Conservation (phyloP, 2,888 invertebrate genomes). For the Toxonevra muliebris region DNA sequence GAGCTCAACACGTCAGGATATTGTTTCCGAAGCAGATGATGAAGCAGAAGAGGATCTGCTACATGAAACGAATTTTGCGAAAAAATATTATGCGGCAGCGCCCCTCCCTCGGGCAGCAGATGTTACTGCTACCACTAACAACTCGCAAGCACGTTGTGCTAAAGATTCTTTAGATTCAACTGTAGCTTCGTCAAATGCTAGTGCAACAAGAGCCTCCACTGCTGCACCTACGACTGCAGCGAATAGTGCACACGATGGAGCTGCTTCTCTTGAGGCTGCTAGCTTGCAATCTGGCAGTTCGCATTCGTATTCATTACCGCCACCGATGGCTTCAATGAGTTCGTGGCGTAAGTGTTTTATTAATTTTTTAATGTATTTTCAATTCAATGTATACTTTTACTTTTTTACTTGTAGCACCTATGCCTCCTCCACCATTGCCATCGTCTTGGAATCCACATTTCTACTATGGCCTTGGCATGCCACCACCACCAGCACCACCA, state of each 20-base stretch:
- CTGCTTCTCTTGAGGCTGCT: constrained; percentile 58
- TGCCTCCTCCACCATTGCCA: neutral
- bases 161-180: constrained; percentile 40
- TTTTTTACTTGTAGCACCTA: neutral
- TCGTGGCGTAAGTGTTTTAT: constrained; percentile 56
- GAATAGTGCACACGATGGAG: constrained; percentile 49
- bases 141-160: constrained; percentile 17
- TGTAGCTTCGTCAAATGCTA: constrained; percentile 38
- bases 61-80: constrained; percentile 45
- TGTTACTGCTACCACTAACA: constrained; percentile 36
- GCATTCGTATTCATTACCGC: constrained; percentile 62
- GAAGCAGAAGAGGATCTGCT: constrained; percentile 57
- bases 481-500: constrained; percentile 42
- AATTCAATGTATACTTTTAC: neutral
- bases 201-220: constrained; percentile 50
- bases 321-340: constrained; percentile 51
- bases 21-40: constrained; percentile 55
- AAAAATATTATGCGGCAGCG: constrained; percentile 36
- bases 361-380: neutral
- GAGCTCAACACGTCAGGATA: constrained; percentile 33
- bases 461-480: constrained; percentile 41
- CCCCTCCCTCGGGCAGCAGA: constrained; percentile 26
- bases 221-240: constrained; percentile 54
- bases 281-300: constrained; percentile 63
- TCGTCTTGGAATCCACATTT: constrained; percentile 49